Conservation (phyloP, 2,797 vertebrate species). For the Cirrhinus mrigala region DNA sequence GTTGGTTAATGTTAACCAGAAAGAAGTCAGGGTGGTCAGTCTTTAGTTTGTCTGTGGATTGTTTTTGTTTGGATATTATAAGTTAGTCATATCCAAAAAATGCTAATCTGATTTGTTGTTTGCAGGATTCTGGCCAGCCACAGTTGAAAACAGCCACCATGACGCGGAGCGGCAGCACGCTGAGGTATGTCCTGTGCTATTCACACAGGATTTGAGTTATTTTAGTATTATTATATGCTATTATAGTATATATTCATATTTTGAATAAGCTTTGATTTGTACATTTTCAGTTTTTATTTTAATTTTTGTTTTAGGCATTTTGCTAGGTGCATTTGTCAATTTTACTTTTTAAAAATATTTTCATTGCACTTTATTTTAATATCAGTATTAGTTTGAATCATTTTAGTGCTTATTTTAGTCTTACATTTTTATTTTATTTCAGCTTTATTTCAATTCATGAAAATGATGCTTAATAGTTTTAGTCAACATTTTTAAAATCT, state of each 20-base stretch:
- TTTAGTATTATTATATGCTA: neutral
- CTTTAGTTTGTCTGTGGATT: neutral
- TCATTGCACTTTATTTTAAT: neutral
- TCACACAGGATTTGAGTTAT: neutral
- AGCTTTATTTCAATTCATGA: neutral
- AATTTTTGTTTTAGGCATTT: neutral
- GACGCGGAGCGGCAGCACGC: conserved; percentile 66
- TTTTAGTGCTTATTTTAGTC: neutral
- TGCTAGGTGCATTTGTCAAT: neutral
- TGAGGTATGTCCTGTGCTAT: conserved; percentile 50
- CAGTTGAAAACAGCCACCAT: conserved; percentile 67
- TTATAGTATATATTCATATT: neutral
- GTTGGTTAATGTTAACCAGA: neutral
- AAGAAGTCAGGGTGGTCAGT: neutral
- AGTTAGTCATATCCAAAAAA: neutral
- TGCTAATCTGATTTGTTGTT: neutral
- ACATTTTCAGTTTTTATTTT: neutral
- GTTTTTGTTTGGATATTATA: neutral
- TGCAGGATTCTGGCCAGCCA: conserved; percentile 74
- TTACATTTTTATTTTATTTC: neutral
- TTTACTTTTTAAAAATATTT: neutral
- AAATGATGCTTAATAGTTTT: neutral
- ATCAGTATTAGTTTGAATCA: neutral
- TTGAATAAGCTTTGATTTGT: neutral
- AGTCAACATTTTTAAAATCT: neutral